A percentile compares a stretch with the other conserved stretches of the same genome.
phyloP scores from a whole-genome alignment of 1,140 invertebrate species.

The Micrasema longulum region DNA sequence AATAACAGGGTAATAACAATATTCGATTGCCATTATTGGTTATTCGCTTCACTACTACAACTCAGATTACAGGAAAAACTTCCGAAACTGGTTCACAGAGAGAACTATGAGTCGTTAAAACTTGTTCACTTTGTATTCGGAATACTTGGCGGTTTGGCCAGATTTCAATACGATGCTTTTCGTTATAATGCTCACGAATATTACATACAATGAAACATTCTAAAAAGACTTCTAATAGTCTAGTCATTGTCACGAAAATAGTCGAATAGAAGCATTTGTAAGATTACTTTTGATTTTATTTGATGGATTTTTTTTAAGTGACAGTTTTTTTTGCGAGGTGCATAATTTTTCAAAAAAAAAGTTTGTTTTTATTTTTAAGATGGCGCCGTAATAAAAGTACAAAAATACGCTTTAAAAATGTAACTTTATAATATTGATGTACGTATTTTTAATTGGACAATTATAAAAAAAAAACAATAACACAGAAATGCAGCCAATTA shows the following conservation, averaged over 20 bases:
- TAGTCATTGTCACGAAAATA: background rate
- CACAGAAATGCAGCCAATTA: too few species aligned
- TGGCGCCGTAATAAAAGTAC: too few species aligned
- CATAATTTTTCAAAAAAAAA: background rate
- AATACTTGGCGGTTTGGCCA: constrained; percentile 38
- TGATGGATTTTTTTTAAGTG: background rate
- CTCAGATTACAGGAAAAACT: background rate
- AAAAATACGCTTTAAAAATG: too few species aligned
- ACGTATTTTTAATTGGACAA: too few species aligned
- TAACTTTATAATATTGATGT: too few species aligned
- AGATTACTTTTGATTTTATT: background rate
- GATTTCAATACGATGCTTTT: constrained; percentile 39
- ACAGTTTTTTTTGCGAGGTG: background rate
- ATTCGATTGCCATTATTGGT: too few species aligned
- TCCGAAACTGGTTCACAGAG: constrained; percentile 34
- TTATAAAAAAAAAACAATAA: too few species aligned
- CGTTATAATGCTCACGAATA: background rate
- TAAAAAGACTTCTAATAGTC: background rate
- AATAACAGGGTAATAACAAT: too few species aligned
- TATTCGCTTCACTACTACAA: too few species aligned
- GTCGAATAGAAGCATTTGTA: background rate
- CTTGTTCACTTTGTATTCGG: constrained; percentile 38
- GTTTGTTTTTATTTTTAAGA: too few species aligned
- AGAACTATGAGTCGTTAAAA: constrained; percentile 33
- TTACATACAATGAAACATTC: too few species aligned